Percentiles rank a stretch among this genome's conserved stretches.
These are phyloP conservation scores for Shargacucullia verbasci DNA, from an alignment of 2,888 invertebrate species.

Conservation along the genomic window DNA sequence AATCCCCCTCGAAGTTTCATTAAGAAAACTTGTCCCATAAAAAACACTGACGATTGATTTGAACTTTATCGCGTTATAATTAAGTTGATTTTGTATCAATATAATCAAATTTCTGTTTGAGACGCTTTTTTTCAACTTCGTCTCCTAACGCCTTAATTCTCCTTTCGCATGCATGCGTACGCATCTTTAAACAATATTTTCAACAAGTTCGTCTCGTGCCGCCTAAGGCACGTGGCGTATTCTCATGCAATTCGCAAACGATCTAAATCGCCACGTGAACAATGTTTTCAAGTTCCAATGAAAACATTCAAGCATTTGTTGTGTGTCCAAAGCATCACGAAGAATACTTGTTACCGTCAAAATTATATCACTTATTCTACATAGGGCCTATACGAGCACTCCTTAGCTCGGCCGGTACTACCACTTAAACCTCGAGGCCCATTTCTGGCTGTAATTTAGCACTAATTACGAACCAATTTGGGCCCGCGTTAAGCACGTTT, in stretches of 20 bases:
- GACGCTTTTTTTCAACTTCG: too few relatives aligned
- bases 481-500: conserved; percentile 54
- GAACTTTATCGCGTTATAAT: conserved; percentile 46
- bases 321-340: not conserved
- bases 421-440: conserved; percentile 24
- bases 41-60: conserved; percentile 45
- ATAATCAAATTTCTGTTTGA: conserved; percentile 11
- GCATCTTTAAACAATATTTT: too few relatives aligned
- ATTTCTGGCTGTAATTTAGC: conserved; percentile 54
- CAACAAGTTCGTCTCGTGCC: too few relatives aligned
- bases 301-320: too few relatives aligned
- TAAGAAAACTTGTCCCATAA: conserved; percentile 58
- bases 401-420: not conserved
- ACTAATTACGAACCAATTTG: conserved; percentile 61
- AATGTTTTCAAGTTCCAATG: too few relatives aligned
- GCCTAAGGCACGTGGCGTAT: too few relatives aligned
- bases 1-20: conserved; percentile 63
- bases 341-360: not conserved
- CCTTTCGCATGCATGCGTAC: too few relatives aligned
- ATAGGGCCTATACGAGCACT: conserved; percentile 6
- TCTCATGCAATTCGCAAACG: too few relatives aligned
- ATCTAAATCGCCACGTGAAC: too few relatives aligned
- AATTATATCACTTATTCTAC: not conserved
- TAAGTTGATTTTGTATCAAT: conserved; percentile 21
- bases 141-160: too few relatives aligned